Evolutionary conservation across 2,113 vertebrate species (phyloP).

Genomic region (Callipepla californica): DNA sequence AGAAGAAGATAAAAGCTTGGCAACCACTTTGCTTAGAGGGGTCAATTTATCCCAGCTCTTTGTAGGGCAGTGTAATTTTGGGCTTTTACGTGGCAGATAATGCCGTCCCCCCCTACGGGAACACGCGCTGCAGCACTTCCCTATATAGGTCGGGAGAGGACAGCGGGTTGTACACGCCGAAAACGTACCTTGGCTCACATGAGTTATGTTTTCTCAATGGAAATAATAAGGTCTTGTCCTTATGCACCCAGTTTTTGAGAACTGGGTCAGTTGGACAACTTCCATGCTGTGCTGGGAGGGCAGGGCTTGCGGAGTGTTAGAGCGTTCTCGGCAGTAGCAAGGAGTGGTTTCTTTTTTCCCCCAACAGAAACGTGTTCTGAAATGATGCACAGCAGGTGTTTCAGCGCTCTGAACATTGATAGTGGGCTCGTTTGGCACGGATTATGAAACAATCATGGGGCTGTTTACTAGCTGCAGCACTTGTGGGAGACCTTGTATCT

Average conservation of each 20-base stretch:
- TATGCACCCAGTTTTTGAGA: not conserved
- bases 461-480: not conserved
- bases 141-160: constrained; percentile 13
- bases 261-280: constrained; percentile 32
- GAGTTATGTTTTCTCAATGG: not conserved
- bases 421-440: not conserved
- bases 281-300: accelerated
- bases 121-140: not conserved
- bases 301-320: not conserved
- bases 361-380: not conserved
- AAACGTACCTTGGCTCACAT: not conserved
- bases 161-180: not conserved
- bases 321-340: not conserved
- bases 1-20: constrained; percentile 57
- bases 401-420: not conserved
- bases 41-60: constrained; percentile 39
- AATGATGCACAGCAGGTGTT: not conserved
- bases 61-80: not conserved
- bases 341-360: not conserved
- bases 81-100: not conserved
- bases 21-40: constrained; percentile 29
- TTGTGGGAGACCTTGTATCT: not conserved
- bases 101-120: not conserved
- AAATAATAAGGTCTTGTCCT: not conserved
- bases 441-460: accelerated